Conservation (phyloP, 2,113 vertebrate species). For the Carettochelys insculpta region DNA sequence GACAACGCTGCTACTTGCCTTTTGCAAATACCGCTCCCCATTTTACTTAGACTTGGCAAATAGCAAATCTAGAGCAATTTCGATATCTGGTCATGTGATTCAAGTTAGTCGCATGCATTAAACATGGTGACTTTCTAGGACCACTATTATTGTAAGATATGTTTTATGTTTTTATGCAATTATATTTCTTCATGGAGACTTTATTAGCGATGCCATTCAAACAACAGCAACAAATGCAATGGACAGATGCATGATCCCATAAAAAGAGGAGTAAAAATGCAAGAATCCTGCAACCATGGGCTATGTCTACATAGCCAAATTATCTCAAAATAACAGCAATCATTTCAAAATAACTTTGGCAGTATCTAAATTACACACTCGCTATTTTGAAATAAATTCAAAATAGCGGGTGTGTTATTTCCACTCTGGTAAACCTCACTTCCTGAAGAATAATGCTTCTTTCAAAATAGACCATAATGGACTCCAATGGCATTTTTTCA, state of each 20-base stretch:
- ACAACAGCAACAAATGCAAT: conserved; percentile 56
- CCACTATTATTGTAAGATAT: background rate
- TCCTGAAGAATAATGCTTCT: no score
- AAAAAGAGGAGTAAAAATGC: background rate
- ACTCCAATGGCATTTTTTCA: no score
- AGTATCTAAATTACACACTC: no score
- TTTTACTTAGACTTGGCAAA: conserved; percentile 60
- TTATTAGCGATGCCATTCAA: conserved; percentile 2
- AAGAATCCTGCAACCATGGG: conserved; percentile 44
- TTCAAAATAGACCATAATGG: no score
- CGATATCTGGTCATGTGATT: conserved; percentile 46
- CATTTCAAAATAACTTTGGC: no score
- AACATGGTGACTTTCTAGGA: conserved; percentile 39
- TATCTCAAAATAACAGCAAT: no score
- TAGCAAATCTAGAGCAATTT: conserved; percentile 57
- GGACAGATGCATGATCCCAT: background rate
- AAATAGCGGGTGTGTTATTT: no score
- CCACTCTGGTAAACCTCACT: no score
- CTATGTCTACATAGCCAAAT: no score
- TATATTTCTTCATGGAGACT: conserved; percentile 53
- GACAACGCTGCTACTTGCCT: conserved; percentile 18
- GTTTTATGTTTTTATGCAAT: conserved; percentile 9
- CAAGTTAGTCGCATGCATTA: conserved; percentile 60
- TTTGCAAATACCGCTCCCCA: conserved; percentile 24
- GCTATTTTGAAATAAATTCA: no score